These are phyloP conservation scores for Andrena praecox DNA, from an alignment of 2,888 invertebrate genomes.

Conservation along the genomic window DNA sequence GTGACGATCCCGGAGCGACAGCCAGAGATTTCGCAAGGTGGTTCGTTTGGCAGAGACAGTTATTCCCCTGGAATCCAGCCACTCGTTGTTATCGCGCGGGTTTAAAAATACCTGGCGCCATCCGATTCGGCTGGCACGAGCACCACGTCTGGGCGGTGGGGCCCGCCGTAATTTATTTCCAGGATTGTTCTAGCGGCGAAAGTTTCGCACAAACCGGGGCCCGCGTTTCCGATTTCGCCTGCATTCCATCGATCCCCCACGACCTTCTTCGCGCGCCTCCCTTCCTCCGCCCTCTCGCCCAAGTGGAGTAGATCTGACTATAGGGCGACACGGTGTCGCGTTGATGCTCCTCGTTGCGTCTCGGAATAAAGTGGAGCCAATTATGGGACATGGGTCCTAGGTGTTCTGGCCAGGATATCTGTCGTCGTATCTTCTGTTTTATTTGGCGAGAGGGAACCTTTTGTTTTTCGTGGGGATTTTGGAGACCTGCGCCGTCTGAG, in stretches of 20 bases:
- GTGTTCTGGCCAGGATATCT: no score
- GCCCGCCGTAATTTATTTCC: slow-evolving; percentile 49
- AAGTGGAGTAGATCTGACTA: background rate
- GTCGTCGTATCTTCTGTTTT: no score
- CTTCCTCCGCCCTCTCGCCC: background rate
- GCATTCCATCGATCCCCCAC: slow-evolving; percentile 12
- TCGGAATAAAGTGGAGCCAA: background rate
- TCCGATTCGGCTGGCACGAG: slow-evolving; percentile 56
- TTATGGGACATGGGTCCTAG: background rate
- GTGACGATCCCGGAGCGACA: slow-evolving; percentile 48
- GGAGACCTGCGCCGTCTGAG: no score
- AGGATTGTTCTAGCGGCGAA: slow-evolving; percentile 56
- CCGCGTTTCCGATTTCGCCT: slow-evolving; percentile 37
- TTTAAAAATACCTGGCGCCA: slow-evolving; percentile 75
- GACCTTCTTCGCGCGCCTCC: background rate
- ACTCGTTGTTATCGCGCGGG: slow-evolving; percentile 68
- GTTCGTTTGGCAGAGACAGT: slow-evolving; percentile 56
- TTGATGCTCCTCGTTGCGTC: background rate
- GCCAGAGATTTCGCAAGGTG: slow-evolving; percentile 65
- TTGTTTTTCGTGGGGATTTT: no score
- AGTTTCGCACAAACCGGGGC: slow-evolving; percentile 36
- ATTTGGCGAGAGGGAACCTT: no score
- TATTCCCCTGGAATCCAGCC: slow-evolving; percentile 65
- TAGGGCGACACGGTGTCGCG: background rate
- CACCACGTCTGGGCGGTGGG: slow-evolving; percentile 38